Conservation (phyloP, 1,140 invertebrate species). For the Penaeus chinensis region DNA sequence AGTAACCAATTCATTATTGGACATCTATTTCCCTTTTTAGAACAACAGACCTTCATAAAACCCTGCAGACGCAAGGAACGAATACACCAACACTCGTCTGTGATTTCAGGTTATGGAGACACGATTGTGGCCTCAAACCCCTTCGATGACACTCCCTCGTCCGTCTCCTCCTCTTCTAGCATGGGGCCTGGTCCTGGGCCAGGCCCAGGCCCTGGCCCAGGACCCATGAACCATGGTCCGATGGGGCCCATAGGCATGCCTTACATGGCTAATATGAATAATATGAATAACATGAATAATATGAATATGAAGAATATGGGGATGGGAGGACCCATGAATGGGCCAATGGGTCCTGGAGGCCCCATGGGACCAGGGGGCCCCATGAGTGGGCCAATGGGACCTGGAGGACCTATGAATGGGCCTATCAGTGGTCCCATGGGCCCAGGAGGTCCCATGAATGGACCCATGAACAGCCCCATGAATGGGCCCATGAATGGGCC, state of each 20-base stretch:
- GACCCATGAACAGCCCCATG: conserved; percentile 57
- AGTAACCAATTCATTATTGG: no score
- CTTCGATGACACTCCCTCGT: conserved; percentile 89
- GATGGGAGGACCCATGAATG: conserved; percentile 63
- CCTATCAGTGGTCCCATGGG: conserved; percentile 61
- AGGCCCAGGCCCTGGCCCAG: conserved; percentile 79
- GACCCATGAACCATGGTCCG: conserved; percentile 57
- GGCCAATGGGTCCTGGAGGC: conserved; percentile 62
- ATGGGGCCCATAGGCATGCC: conserved; percentile 60
- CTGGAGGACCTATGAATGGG: conserved; percentile 62
- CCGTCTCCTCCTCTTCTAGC: conserved; percentile 74
- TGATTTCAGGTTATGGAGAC: conserved; percentile 74
- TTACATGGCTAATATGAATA: conserved; percentile 56
- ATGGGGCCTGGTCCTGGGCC: conserved; percentile 84
- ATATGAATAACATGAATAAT: conserved; percentile 27
- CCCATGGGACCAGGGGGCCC: conserved; percentile 62
- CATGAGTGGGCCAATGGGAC: conserved; percentile 64
- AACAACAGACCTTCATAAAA: neutral
- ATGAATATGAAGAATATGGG: conserved; percentile 60
- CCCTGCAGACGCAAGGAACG: neutral
- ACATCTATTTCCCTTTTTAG: no score
- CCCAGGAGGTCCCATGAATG: conserved; percentile 57
- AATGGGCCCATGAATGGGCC: conserved; percentile 66
- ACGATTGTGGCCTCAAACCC: conserved; percentile 95
- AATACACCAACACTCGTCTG: neutral